Evolutionary conservation across 2,113 vertebrate species (phyloP).

Genomic region (Gambusia holbrooki): DNA sequence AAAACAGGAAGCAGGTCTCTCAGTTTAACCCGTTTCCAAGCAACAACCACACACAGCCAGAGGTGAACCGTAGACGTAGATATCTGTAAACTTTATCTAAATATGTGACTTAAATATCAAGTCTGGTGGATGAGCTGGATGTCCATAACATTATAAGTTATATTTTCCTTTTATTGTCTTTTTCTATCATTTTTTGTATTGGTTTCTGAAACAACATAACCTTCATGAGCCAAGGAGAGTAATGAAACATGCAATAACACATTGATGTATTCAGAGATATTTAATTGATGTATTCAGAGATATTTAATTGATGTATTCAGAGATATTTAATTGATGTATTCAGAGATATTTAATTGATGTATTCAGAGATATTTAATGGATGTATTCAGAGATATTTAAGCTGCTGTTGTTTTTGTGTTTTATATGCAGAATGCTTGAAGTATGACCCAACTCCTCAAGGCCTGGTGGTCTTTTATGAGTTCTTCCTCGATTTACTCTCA

Average conservation of each 20-base stretch:
- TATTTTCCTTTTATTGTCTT: not conserved
- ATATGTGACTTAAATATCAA: too few relatives aligned
- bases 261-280: not conserved
- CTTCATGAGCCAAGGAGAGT: not conserved
- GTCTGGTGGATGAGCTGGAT: too few relatives aligned
- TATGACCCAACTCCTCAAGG: constrained; percentile 75
- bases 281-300: too few relatives aligned
- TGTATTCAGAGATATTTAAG: constrained; percentile 1
- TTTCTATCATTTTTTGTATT: not conserved
- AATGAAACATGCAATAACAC: not conserved
- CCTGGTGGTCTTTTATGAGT: constrained; percentile 76
- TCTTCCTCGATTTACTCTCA: constrained; percentile 84
- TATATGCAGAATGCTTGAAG: constrained; percentile 63
- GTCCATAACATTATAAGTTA: too few relatives aligned
- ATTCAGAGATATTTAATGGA: not conserved
- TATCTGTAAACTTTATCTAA: not conserved
- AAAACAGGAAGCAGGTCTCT: constrained; percentile 4
- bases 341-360: not conserved
- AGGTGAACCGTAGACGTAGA: not conserved
- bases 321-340: not conserved
- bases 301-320: too few relatives aligned
- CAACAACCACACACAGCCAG: constrained; percentile 18
- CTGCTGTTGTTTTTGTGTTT: not conserved
- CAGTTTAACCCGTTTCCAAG: constrained; percentile 44
- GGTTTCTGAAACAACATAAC: not conserved